Base-by-base conservation (phyloP, 1,140 invertebrate species). In the Drosophila sechellia region DNA sequence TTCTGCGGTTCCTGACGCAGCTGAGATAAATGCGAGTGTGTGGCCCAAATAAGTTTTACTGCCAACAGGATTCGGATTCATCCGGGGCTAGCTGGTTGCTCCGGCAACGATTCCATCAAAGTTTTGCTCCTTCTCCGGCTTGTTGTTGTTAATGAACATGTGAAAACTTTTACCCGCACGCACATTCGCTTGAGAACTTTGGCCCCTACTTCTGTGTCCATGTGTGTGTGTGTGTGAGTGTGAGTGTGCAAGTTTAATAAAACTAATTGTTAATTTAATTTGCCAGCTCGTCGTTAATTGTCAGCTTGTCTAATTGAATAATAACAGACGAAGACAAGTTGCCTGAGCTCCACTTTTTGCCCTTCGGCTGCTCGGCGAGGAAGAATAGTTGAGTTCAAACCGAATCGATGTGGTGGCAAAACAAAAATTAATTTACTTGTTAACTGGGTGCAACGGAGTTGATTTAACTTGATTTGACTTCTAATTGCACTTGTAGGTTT, bases 201-300 rank as follows among this genome's bases (percentile, higher is more conserved):
- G 56, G 35, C 40, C 48, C 27, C 11, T 48, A 6, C 5, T 17
- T 31, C 31, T 31, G 31, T 11, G 5, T 17, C 17, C 17, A 17
- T 20, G 55, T 53, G 22, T 45, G 40, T 64, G 59, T 49, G 22
- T 20, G 55, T 53, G 22, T 45, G 40, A 60, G 59, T 49, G 22
- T 66, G 31, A 39, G 59, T 78, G 46, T 61, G 61, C 46, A 90
- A 86, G 81, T 90, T 90, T 90, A 90, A 90, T 90, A 90, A 90
- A 90, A 90, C 87, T 87, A 90, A 90, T 90, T 90, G 87, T 87
- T 90, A 90, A 90, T 90, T 90, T 90, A 90, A 90, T 90, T 90
- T 90, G 79, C 87, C 77, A 71, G 87, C 87, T 89, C 80, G 73
- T 84, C 69, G 81, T 84, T 90, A 90, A 90, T 87, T 90, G 83